Conservation (phyloP, 2,113 vertebrate species). For the Zosterops japonicus region DNA sequence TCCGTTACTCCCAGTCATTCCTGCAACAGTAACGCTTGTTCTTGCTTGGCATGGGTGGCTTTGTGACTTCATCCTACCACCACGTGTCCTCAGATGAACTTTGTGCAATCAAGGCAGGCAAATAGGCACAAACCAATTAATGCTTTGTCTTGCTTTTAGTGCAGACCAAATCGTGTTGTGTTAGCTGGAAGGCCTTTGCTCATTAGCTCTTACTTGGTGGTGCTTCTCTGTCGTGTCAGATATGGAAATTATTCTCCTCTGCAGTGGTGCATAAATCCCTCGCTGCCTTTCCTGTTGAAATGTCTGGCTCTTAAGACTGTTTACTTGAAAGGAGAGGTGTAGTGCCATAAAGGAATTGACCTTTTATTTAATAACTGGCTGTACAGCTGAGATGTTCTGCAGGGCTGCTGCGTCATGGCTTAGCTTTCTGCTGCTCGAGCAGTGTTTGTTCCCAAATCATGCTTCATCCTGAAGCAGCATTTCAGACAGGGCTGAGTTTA, state of each 20-base stretch:
- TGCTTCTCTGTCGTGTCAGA: not conserved
- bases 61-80: not conserved
- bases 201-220: not conserved
- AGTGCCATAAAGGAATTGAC: not conserved
- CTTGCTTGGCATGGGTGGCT: not conserved
- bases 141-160: conserved; percentile 12
- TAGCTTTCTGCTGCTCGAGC: not conserved
- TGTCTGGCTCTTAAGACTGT: not conserved
- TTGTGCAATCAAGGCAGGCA: not conserved
- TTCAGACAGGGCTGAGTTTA: not conserved
- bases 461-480: not conserved
- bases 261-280: not conserved
- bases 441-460: not conserved
- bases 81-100: conserved; percentile 22
- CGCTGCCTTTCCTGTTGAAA: not conserved
- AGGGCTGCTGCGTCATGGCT: not conserved
- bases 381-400: not conserved
- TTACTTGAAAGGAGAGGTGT: not conserved
- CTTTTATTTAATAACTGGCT: not conserved
- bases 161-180: accelerated
- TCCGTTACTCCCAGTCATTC: not conserved
- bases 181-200: not conserved
- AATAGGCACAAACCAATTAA: not conserved
- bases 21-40: not conserved
- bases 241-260: not conserved